A percentile compares a stretch with the other conserved stretches of the same genome.
Evolutionary conservation across 37 sponge, comb jelly and placozoan genomes (phyloP).

Genomic region (Hexactinellida sp.): DNA sequence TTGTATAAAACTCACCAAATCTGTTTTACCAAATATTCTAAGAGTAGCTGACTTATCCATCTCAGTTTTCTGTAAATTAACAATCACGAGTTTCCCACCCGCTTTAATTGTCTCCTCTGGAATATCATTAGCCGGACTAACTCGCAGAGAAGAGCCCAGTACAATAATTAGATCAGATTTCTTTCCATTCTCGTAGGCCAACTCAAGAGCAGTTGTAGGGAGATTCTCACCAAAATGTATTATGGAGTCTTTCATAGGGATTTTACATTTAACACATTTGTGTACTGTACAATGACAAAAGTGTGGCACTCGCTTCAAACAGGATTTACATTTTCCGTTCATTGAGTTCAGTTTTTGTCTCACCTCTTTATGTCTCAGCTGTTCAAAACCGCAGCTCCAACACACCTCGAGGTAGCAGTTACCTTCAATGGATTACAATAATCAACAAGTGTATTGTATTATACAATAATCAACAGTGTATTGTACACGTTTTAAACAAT

Average conservation of each 20-base stretch:
- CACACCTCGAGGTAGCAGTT: neutral
- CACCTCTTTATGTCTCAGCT: neutral
- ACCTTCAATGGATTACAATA: too few relatives aligned
- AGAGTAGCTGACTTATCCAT: slow-evolving; percentile 34
- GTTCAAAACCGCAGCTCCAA: neutral
- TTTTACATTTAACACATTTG: slow-evolving; percentile 26
- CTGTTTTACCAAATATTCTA: slow-evolving; percentile 53
- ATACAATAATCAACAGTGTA: too few relatives aligned
- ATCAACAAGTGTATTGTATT: too few relatives aligned
- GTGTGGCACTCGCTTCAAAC: neutral
- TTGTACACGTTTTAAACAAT: too few relatives aligned
- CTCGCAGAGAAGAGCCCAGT: slow-evolving; percentile 62
- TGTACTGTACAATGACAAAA: slow-evolving; percentile 9
- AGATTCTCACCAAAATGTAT: slow-evolving; percentile 70
- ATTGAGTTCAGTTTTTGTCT: neutral
- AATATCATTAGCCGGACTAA: slow-evolving; percentile 56
- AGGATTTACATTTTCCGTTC: neutral
- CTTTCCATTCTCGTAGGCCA: slow-evolving; percentile 40
- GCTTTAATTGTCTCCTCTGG: slow-evolving; percentile 24
- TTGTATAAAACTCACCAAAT: slow-evolving; percentile 17
- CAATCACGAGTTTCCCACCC: slow-evolving; percentile 40
- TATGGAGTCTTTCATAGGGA: slow-evolving; percentile 38
- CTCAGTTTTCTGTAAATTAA: slow-evolving; percentile 53
- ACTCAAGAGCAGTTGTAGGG: slow-evolving; percentile 42
- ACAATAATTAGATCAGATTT: slow-evolving; percentile 50